Conservation (phyloP, 2,113 vertebrate species). For the Athene noctua region DNA sequence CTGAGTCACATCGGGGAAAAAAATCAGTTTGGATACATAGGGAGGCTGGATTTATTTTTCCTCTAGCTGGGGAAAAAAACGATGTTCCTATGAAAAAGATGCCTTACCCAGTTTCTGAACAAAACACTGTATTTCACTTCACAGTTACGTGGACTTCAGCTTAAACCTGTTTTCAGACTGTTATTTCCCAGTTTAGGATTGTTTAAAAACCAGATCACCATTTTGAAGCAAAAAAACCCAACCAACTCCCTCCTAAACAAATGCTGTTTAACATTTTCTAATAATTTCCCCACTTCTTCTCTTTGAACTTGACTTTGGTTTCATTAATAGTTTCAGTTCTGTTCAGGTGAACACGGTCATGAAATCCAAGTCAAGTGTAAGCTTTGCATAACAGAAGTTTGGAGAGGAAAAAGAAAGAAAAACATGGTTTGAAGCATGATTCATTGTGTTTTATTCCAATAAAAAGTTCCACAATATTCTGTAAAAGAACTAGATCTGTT, state of each 20-base stretch:
- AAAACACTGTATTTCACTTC: accelerated
- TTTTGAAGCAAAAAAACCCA: accelerated
- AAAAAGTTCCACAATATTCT: not conserved
- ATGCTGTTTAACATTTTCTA: not conserved
- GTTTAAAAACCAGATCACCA: not conserved
- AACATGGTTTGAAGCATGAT: not conserved
- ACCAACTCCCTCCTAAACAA: not conserved
- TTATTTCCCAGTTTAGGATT: not conserved
- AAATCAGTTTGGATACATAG: accelerated
- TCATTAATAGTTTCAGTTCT: not conserved
- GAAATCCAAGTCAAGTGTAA: not conserved
- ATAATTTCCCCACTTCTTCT: not conserved
- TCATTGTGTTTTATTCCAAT: not conserved
- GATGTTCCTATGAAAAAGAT: not conserved
- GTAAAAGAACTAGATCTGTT: not conserved
- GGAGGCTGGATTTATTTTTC: not conserved
- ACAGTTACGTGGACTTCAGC: not conserved
- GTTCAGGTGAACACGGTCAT: not conserved
- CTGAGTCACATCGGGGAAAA: not conserved
- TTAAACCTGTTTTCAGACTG: not conserved
- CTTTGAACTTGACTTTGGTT: not conserved
- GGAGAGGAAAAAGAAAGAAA: not conserved
- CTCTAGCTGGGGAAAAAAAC: no score
- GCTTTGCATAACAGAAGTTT: not conserved
- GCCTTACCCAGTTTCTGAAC: not conserved